These are phyloP conservation scores for Lacerta agilis DNA, from an alignment of 2,797 vertebrate species.

Conservation along the genomic window DNA sequence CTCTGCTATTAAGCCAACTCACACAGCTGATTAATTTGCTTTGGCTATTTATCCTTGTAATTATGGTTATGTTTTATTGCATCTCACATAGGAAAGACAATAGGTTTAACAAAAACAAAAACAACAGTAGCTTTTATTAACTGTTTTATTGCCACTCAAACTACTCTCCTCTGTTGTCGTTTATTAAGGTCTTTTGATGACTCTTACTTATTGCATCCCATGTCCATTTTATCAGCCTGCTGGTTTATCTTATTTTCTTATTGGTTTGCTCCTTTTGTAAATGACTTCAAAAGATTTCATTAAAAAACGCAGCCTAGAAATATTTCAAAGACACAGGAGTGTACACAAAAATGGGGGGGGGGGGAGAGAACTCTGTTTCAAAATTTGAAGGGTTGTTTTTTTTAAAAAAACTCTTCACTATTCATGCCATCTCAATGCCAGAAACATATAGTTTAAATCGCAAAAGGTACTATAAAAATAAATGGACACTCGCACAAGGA, in stretches of 20 bases:
- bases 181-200: neutral
- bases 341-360: neutral
- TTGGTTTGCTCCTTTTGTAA: neutral
- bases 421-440: neutral
- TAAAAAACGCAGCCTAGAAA: neutral
- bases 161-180: neutral
- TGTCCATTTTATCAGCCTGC: neutral
- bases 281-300: neutral
- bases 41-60: constrained; percentile 45
- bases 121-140: neutral
- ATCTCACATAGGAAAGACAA: constrained; percentile 40
- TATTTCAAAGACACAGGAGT: neutral
- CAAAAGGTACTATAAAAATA: constrained; percentile 11
- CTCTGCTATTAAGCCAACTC: constrained; percentile 50
- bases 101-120: neutral
- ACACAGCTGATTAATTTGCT: constrained; percentile 20
- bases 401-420: neutral
- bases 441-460: neutral
- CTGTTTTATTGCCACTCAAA: too few relatives aligned
- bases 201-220: neutral
- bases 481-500: neutral
- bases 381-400: neutral
- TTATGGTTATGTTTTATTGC: constrained; percentile 30
- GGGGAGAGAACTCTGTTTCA: neutral
- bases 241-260: neutral